Evolutionary conservation across 92 coral and sea anemone species (phyloP), one percentile per base, ranked within the genome.

Genomic region (Epizoanthus stellaris): DNA sequence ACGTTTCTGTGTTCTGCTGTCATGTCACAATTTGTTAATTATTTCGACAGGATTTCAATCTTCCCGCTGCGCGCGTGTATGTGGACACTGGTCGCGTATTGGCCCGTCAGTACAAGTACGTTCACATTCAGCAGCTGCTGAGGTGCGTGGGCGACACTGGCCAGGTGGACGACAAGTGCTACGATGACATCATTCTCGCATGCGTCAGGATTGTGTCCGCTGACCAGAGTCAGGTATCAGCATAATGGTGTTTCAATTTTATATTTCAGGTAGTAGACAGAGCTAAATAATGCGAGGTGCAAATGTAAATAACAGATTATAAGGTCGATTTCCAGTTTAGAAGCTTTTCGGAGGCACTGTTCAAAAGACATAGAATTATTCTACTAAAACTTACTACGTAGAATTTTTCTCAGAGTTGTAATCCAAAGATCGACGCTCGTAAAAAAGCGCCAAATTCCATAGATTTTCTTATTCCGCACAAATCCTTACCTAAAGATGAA

Each of bases 171-270:
- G 97, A 94, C 60, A 93, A 87, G 88, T 95, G 95, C 54, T 95
- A 94, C 57, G 99, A 97, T 82, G 96, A 92, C 23, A 93, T 97
- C 84, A 91, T 96, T 60, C 91, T 96, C 16, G 95, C 93, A 62
- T 90, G 98, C 80, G 97, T 96, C 77, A 90, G 94, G 36, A 93
- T 92, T 25, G 84, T 94, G 17, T 88, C 97, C 69, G 85, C 93
- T 64, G 99, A 96, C 87, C 93, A 92, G 30, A 95, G 82, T 76
- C 96, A 95, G 98, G 98, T 95, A 59, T 10, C 88, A 9, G 17
- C 9, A 30, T 30, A 30, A 30, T 30, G 34, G 34, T 30, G 34
- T 30, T 30, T 30, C 34, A 30, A 30, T 30, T 30, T 30, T 30
- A 30, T 30, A 30, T 30, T 30, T 30, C 34, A 30, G 34, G 34